phyloP scores from a whole-genome alignment of 1,140 invertebrate species.

The Antheraea mylitta region DNA sequence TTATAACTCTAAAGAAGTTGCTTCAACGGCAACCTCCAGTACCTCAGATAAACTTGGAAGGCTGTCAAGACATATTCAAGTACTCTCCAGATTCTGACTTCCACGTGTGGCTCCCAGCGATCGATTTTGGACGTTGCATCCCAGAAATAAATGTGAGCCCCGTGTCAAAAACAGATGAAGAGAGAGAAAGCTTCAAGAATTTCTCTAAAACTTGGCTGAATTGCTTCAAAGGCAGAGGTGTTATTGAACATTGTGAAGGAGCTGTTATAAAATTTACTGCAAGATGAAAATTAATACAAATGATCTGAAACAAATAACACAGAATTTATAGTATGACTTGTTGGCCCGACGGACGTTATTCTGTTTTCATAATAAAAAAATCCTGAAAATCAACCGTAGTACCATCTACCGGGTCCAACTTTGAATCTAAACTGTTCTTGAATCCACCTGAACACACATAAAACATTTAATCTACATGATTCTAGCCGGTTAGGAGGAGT shows the following conservation, averaged over 20 bases:
- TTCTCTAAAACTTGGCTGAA: slow-evolving; percentile 69
- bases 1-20: slow-evolving; percentile 73
- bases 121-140: slow-evolving; percentile 65
- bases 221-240: slow-evolving; percentile 65
- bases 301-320: not conserved
- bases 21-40: slow-evolving; percentile 69
- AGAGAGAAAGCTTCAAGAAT: slow-evolving; percentile 61
- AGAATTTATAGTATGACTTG: no score
- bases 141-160: slow-evolving; percentile 68
- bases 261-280: slow-evolving; percentile 66
- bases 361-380: no score
- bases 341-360: no score
- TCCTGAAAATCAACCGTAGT: no score
- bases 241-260: slow-evolving; percentile 67
- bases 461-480: no score
- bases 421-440: no score
- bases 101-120: slow-evolving; percentile 65
- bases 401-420: no score
- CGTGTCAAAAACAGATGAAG: slow-evolving; percentile 51
- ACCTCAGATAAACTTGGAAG: slow-evolving; percentile 66
- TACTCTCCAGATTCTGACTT: slow-evolving; percentile 72
- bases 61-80: slow-evolving; percentile 74
- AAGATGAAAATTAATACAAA: slow-evolving; percentile 35
- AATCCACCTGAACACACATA: no score
- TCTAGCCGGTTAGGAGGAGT: no score